Percentiles rank a stretch among this genome's conserved stretches.
phyloP scores from a whole-genome alignment of 2,113 vertebrate species.

The Syngnathus floridae region DNA sequence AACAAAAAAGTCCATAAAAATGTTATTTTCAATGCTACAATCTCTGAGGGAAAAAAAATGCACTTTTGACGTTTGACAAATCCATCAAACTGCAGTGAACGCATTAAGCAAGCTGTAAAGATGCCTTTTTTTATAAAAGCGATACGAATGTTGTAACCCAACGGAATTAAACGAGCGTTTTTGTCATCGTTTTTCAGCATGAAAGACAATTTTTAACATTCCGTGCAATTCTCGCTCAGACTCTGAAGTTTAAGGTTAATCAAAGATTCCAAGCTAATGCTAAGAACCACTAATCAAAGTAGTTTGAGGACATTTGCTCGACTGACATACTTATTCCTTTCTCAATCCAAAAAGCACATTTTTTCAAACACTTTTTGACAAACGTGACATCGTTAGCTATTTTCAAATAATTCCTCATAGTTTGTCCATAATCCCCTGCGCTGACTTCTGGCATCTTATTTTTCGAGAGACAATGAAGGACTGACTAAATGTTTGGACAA shows the following conservation, averaged over 20 bases:
- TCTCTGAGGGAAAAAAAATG: conserved; percentile 29
- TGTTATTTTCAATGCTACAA: conserved; percentile 21
- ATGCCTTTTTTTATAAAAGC: conserved; percentile 45
- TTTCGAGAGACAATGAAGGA: conserved; percentile 40
- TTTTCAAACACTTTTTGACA: neutral
- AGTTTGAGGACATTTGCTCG: neutral
- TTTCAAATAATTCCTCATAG: neutral
- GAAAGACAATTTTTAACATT: neutral
- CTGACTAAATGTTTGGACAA: conserved; percentile 76
- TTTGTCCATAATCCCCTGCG: conserved; percentile 7
- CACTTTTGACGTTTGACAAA: conserved; percentile 59
- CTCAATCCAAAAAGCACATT: neutral
- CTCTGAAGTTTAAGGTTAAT: neutral
- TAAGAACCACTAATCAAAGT: neutral
- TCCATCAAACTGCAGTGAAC: conserved; percentile 34
- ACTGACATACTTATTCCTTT: no score
- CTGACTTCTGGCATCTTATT: conserved; percentile 9
- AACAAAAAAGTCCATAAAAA: conserved; percentile 1
- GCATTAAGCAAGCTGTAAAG: conserved; percentile 35
- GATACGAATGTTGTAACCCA: conserved; percentile 51
- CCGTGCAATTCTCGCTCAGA: neutral
- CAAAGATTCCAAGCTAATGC: neutral
- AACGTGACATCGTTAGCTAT: neutral
- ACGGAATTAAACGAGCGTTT: neutral
- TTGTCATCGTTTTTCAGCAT: neutral